phyloP scores from a whole-genome alignment of 2,113 vertebrate species.

The Crocuta crocuta region DNA sequence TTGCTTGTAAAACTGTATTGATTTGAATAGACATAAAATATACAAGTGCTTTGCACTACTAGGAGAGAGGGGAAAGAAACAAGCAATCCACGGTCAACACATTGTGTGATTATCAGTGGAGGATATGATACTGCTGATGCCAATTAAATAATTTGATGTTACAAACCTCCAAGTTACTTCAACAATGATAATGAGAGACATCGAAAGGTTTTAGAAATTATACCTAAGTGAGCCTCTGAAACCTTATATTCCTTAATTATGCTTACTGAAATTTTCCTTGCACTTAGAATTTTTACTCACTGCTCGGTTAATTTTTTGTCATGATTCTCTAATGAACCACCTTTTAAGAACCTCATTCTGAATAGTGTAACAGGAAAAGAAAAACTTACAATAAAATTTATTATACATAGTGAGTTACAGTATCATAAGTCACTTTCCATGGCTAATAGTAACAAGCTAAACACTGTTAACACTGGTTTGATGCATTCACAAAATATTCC shows the following conservation, averaged over 20 bases:
- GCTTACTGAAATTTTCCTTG: neutral
- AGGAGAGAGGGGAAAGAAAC: neutral
- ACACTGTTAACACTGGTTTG: neutral
- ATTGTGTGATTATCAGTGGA: neutral
- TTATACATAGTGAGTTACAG: neutral
- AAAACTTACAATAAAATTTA: neutral
- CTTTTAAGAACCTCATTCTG: neutral
- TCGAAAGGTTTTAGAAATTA: neutral
- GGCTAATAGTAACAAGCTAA: neutral
- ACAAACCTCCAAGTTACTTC: neutral
- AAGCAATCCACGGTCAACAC: neutral
- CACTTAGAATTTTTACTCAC: neutral
- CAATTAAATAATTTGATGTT: neutral
- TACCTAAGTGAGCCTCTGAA: neutral
- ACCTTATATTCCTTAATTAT: neutral
- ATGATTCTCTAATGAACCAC: neutral
- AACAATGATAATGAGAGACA: neutral
- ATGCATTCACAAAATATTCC: neutral
- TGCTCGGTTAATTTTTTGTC: neutral
- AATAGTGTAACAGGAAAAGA: neutral
- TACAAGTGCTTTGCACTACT: neutral
- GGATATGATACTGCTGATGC: neutral
- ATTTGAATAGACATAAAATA: neutral
- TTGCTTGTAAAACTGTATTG: slow-evolving; percentile 4
- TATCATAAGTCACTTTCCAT: neutral